Evolutionary conservation across 2,113 vertebrate genomes (phyloP), one percentile per base, ranked within the genome.

Genomic region (Candoia aspera): DNA sequence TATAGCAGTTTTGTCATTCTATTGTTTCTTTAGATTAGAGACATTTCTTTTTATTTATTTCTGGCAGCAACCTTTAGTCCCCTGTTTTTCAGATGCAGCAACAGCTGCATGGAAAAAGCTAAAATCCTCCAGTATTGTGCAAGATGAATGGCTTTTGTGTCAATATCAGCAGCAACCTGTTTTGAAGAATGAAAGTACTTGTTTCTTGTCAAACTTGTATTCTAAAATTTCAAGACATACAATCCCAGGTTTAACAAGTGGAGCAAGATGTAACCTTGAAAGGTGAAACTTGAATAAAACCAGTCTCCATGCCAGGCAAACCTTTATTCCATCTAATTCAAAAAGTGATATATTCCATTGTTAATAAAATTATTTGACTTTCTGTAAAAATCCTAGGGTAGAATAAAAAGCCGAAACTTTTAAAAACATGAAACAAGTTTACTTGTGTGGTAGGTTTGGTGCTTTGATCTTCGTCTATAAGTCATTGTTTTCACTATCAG

Each of bases 11-110:
- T 90, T 92, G 92, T 90, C 64, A 54, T 87, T 94, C 92, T 53
- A 8, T 84, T 96, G 95, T 93, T 93, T 91, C 54, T 91, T 87
- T 86, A 93, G 90, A 92, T 86, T 79, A 79, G 92, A 90, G 95
- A 42, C 53, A 0, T 0, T 57, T 83, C 54, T 59, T 24, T 23
- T 86, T 21, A 21, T 84, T 37, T 0, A 26, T 33, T n/a, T 62
- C 87, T 93, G 59, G 4, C 85, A 88, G 94, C 62, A 15, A 1
- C 90, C 84, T 90, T 92, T 73, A 88, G 15, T 89, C 94, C 86
- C 0, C 1, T 90, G 79, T 10, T 83, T 94, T 92, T 93, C 37
- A 49, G 62, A 62, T 91, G 29, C 33, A 64, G 90, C 84, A 88
- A 24, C n/a, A 95, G 88, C 49, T 19, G 0, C 11, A 2, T 64